Conservation (phyloP, 2,888 invertebrate species). For the Agonopterix subpropinquella region DNA sequence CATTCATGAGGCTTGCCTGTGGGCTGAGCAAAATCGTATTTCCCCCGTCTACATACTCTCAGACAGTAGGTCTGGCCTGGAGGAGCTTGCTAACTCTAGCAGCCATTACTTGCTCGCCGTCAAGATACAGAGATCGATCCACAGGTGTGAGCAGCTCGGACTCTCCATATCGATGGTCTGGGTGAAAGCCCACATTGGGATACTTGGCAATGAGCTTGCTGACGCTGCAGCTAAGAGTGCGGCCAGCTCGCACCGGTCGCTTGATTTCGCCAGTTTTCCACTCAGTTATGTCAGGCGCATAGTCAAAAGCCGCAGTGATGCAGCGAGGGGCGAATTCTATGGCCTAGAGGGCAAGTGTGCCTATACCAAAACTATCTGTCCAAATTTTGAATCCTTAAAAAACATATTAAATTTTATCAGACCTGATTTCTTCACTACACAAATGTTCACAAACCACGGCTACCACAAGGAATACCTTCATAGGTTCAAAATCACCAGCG, state of each 20-base stretch:
- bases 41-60: background rate
- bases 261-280: constrained; percentile 3
- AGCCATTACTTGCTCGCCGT: background rate
- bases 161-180: constrained; percentile 1
- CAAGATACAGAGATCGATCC: background rate
- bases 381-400: too few species aligned
- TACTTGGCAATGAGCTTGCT: constrained; percentile 9
- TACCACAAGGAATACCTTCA: too few species aligned
- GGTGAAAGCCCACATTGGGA: constrained; percentile 6
- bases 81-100: background rate
- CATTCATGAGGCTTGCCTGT: background rate
- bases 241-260: background rate
- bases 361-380: background rate
- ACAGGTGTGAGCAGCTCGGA: background rate
- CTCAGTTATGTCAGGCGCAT: constrained; percentile 5
- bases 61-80: constrained; percentile 4
- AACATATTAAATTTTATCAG: too few species aligned
- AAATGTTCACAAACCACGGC: too few species aligned
- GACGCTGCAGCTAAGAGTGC: constrained; percentile 7
- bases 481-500: too few species aligned
- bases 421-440: too few species aligned
- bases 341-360: background rate
- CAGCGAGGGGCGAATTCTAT: background rate
- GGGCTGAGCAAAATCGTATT: background rate
- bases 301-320: background rate